A percentile compares a stretch with the other conserved stretches of the same genome.
Conservation (phyloP, 2,113 vertebrate genomes). For the Microtus ochrogaster region DNA sequence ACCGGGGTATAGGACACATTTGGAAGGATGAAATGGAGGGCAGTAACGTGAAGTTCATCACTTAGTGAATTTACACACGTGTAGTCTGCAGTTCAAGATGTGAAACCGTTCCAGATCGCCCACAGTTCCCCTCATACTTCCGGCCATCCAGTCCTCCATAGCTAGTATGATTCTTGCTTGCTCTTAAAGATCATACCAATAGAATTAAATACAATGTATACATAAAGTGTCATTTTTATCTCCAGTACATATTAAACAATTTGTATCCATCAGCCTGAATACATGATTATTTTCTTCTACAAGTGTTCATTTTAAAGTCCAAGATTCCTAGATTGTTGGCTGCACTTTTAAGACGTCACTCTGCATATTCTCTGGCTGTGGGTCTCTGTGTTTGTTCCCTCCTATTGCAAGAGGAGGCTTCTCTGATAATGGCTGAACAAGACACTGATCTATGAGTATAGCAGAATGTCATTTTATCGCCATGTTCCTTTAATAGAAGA, state of each 20-base stretch:
- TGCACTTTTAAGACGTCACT: neutral
- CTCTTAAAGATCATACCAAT: conserved; percentile 9
- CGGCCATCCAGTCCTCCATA: neutral
- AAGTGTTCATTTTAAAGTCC: neutral
- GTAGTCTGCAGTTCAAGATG: neutral
- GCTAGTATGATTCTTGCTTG: neutral
- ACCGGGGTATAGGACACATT: neutral
- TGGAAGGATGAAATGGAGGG: neutral
- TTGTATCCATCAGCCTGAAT: neutral
- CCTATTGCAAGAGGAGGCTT: too few species aligned
- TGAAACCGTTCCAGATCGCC: neutral
- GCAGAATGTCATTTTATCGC: too few species aligned
- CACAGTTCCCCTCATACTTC: neutral
- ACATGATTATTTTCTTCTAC: neutral
- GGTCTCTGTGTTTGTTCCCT: too few species aligned
- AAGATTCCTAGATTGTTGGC: neutral
- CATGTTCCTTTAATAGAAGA: too few species aligned
- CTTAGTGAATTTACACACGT: neutral
- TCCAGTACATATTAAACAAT: neutral
- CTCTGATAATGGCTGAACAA: too few species aligned
- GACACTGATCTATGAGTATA: too few species aligned
- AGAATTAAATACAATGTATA: neutral
- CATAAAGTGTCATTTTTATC: neutral
- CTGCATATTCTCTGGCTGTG: too few species aligned
- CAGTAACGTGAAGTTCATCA: neutral